These are phyloP conservation scores for Rhynchonycteris naso DNA, from an alignment of 2,797 vertebrate genomes.

Conservation along the genomic window DNA sequence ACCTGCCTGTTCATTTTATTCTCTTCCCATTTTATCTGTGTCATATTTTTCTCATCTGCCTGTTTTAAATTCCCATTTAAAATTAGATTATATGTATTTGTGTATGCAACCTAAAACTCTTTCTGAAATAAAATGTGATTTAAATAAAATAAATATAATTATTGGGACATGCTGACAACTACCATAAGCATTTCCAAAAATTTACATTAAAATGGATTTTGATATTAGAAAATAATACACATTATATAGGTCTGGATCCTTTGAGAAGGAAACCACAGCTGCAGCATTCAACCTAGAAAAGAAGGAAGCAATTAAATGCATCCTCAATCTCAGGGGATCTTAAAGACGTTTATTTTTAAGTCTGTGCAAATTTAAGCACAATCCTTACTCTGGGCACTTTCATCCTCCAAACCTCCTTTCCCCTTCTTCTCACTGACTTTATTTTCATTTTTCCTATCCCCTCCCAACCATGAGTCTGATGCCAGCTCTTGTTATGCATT, in stretches of 20 bases:
- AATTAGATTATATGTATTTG: neutral
- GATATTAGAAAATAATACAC: neutral
- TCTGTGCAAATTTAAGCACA: neutral
- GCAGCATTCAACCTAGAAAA: neutral
- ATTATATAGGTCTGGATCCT: neutral
- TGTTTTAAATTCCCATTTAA: neutral
- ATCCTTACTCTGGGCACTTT: neutral
- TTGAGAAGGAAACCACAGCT: neutral
- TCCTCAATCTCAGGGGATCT: neutral
- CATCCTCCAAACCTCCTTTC: neutral
- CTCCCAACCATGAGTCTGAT: neutral
- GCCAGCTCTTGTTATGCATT: neutral
- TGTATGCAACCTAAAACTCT: neutral
- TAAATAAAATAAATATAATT: slow-evolving; percentile 30
- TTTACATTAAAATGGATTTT: slow-evolving; percentile 14
- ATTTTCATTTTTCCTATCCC: neutral
- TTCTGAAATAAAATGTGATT: neutral
- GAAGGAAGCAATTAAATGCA: neutral
- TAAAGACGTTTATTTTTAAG: neutral
- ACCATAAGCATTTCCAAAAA: slow-evolving; percentile 31
- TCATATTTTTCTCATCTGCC: neutral
- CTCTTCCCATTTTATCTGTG: neutral
- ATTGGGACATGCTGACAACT: neutral
- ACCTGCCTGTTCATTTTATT: neutral
- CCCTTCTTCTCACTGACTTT: neutral